Evolutionary conservation across 2,797 vertebrate species (phyloP), one percentile per base, ranked within the genome.

Genomic region (Ptychobarbus kaznakovi): DNA sequence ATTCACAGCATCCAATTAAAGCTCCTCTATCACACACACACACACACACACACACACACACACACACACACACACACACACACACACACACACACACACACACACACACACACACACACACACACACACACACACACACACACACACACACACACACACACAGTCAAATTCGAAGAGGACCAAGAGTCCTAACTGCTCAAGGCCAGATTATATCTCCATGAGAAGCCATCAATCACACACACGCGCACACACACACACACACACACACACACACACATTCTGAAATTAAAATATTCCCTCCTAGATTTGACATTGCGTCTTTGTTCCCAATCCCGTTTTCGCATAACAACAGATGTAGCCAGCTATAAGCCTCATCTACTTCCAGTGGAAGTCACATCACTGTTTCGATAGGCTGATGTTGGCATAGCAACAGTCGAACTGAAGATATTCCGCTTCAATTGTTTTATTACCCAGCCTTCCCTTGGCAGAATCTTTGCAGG

Each of bases 1-100:
- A 82, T 85, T 74, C 49, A 83, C 73, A 56, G 79, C 83, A 68
- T 16, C 46, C 89, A 90, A 93, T 92, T 91, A 90, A 91, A 92
- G 87, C 83, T 80, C 80, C 88, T 92, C 90, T 86, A 76, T 76
- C 13, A 56, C 32, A 78, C 35, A 69, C 49, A 53, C 32, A 35
- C 56, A 82, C 25, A n/a, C 42, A 53, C 25, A 25, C 65, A 81
- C 40, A 72, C 46, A 79, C 68, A 32, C 44, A 81, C 15, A 35
- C 44, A 72, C 35, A 58, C 68, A 32, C 53, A 49, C 51, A 74
- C 12, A 25, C 32, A 25, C 49, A 82, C 58, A 68, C 16, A 35
- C 38, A 35, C 12, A 66, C n/a, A 46, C 8, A 28, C 32, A 69
- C 16, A 35, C 38, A 35, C 12, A 66, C n/a, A 46, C 8, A 28